Evolutionary conservation across 2,888 invertebrate genomes (phyloP).

Genomic region (Hipparchia semele): DNA sequence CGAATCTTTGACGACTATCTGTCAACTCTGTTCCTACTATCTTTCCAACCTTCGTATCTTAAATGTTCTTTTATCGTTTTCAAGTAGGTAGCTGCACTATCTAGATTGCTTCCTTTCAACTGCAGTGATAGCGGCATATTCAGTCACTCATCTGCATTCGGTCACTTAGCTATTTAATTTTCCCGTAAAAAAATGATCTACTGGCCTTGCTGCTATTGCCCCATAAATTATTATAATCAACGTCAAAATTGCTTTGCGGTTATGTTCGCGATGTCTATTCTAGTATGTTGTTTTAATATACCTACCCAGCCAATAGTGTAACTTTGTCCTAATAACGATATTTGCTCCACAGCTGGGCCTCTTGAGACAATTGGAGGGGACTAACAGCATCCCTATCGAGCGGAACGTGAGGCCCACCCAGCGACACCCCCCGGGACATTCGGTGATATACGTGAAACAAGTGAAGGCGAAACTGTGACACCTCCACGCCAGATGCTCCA

Average conservation of each 20-base stretch:
- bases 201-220: too few relatives aligned
- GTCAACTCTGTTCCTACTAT: too few relatives aligned
- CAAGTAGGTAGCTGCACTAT: background rate
- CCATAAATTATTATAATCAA: background rate
- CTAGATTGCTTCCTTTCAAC: background rate
- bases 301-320: background rate
- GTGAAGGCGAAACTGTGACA: conserved; percentile 64
- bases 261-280: conserved; percentile 7
- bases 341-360: conserved; percentile 63
- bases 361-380: conserved; percentile 68
- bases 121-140: background rate
- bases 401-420: conserved; percentile 77
- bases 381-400: conserved; percentile 69
- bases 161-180: background rate
- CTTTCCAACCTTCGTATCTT: too few relatives aligned
- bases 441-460: conserved; percentile 77
- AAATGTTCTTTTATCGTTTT: too few relatives aligned
- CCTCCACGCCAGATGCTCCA: conserved; percentile 34
- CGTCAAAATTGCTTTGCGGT: background rate
- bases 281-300: conserved; percentile 8
- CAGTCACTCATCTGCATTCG: background rate
- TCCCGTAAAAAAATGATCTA: too few relatives aligned
- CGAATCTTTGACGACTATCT: too few relatives aligned
- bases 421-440: conserved; percentile 75
- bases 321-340: conserved; percentile 11